Conservation (phyloP, 2,113 vertebrate species). For the Eulacestoma nigropectus region DNA sequence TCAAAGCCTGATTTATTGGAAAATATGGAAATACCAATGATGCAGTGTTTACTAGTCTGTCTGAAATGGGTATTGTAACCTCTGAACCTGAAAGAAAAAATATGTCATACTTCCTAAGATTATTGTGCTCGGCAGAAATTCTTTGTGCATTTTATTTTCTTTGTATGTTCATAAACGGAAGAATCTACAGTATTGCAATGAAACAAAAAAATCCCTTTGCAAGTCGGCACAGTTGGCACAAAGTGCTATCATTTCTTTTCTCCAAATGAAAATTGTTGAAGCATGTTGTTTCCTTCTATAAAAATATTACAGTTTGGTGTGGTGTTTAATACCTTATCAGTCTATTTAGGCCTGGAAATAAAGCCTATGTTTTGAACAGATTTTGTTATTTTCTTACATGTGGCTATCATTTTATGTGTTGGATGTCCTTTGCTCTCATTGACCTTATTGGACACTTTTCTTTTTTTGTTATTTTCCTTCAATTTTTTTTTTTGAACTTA, state of each 20-base stretch:
- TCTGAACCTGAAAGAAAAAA: neutral
- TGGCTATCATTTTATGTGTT: neutral
- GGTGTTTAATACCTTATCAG: constrained; percentile 2
- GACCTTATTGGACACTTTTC: neutral
- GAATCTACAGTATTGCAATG: constrained; percentile 16
- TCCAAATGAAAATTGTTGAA: constrained; percentile 11
- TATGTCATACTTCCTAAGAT: neutral
- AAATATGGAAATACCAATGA: neutral
- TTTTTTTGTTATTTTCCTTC: neutral
- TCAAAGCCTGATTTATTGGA: neutral
- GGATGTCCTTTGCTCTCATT: neutral
- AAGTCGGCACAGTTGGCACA: constrained; percentile 23
- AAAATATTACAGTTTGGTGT: constrained; percentile 16
- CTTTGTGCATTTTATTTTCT: constrained; percentile 25
- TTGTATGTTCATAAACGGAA: constrained; percentile 19
- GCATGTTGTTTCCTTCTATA: neutral
- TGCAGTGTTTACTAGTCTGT: neutral
- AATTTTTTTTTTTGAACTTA: neutral
- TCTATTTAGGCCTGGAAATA: constrained; percentile 32
- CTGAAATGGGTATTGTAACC: constrained; percentile 31
- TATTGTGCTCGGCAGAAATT: neutral
- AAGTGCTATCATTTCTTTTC: constrained; percentile 36
- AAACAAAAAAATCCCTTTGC: constrained; percentile 10
- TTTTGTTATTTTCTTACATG: neutral
- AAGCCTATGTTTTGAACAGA: constrained; percentile 20